Percentiles rank a stretch among this genome's conserved stretches.
Evolutionary conservation across 2,888 invertebrate species (phyloP).

Genomic region (Acutogordius australiensis): DNA sequence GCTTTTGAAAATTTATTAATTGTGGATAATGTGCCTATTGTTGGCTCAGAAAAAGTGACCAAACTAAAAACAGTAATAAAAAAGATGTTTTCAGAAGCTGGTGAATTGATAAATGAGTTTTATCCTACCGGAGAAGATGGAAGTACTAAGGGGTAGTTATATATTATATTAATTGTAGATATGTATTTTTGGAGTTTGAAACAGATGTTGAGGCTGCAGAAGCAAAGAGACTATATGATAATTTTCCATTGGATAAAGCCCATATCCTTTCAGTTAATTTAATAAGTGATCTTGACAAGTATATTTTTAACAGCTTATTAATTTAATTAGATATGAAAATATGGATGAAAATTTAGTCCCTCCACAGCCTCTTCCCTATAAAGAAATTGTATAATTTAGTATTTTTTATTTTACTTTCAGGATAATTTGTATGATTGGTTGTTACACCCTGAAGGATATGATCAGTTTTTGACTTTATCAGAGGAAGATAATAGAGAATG

Average conservation of each 20-base stretch:
- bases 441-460: conserved; percentile 3
- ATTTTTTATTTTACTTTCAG: background rate
- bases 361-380: background rate
- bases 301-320: background rate
- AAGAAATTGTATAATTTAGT: conserved; percentile 9
- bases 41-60: background rate
- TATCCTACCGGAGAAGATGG: background rate
- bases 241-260: background rate
- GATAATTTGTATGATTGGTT: conserved; percentile 8
- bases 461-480: background rate
- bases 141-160: background rate
- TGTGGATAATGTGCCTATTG: background rate
- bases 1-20: background rate
- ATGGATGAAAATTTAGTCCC: background rate
- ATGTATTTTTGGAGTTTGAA: background rate
- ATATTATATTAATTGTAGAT: background rate
- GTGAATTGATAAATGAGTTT: conserved; percentile 1
- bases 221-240: background rate
- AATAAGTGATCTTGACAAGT: conserved; percentile 6
- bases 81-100: background rate
- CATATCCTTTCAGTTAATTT: background rate
- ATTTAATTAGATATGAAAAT: conserved; percentile 1
- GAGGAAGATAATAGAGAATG: background rate
- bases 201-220: background rate
- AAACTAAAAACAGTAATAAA: background rate